These are phyloP conservation scores for Merluccius polli DNA, from an alignment of 2,797 vertebrate species.

Conservation along the genomic window DNA sequence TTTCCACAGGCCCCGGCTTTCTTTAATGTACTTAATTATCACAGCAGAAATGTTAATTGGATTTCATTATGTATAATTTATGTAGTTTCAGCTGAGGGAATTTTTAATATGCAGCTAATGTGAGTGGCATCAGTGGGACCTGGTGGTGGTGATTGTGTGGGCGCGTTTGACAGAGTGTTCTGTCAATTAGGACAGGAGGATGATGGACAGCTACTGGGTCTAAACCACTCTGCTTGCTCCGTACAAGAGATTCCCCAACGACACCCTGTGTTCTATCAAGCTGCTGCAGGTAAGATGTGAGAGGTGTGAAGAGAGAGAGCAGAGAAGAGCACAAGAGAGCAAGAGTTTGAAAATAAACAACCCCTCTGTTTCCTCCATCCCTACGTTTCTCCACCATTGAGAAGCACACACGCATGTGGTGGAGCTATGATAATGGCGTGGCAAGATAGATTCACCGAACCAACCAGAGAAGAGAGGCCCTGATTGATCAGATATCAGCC, in stretches of 20 bases:
- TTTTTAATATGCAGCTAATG: slow-evolving; percentile 68
- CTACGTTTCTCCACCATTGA: not conserved
- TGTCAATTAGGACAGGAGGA: slow-evolving; percentile 55
- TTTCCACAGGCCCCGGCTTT: slow-evolving; percentile 41
- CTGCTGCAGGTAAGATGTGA: not conserved
- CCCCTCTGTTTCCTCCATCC: not conserved
- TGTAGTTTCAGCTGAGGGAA: slow-evolving; percentile 66
- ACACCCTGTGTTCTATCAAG: not conserved
- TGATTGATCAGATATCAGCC: not conserved
- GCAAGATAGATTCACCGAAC: not conserved
- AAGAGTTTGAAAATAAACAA: not conserved
- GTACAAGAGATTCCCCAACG: not conserved
- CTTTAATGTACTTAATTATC: slow-evolving; percentile 71
- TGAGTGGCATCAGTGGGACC: slow-evolving; percentile 56
- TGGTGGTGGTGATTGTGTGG: slow-evolving; percentile 61
- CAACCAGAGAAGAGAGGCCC: not conserved
- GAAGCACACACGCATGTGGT: too few relatives aligned
- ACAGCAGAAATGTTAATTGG: slow-evolving; percentile 74
- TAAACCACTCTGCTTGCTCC: not conserved
- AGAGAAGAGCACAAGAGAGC: too few relatives aligned
- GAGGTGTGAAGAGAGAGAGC: not conserved
- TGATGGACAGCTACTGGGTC: slow-evolving; percentile 49
- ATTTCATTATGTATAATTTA: slow-evolving; percentile 75
- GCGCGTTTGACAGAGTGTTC: slow-evolving; percentile 48
- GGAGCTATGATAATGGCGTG: too few relatives aligned